A percentile compares a stretch with the other conserved stretches of the same genome.
Evolutionary conservation across 2,888 invertebrate species (phyloP).

Genomic region (Chelonus formosanus): DNA sequence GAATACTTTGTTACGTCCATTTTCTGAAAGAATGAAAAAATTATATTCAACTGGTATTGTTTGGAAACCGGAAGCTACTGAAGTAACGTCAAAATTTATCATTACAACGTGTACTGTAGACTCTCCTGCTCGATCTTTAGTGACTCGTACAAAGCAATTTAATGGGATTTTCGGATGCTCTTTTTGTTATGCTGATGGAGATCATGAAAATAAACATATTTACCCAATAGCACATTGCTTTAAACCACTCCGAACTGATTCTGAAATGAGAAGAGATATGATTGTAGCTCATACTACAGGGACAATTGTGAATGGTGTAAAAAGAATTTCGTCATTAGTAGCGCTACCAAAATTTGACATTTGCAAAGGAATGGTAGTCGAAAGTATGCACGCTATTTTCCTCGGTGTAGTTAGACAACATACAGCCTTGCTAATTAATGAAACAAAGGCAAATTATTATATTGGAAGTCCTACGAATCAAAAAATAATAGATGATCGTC

Average conservation of each 20-base stretch:
- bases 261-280: neutral
- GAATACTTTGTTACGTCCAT: conserved; percentile 22
- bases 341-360: conserved; percentile 24
- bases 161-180: conserved; percentile 37
- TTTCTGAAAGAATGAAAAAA: conserved; percentile 7
- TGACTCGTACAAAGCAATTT: conserved; percentile 32
- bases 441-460: too few species aligned
- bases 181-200: conserved; percentile 31
- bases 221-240: neutral
- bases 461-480: conserved; percentile 2
- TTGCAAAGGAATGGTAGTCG: conserved; percentile 12
- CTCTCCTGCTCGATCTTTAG: conserved; percentile 29
- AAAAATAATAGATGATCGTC: neutral
- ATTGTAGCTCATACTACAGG: neutral
- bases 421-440: neutral
- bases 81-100: conserved; percentile 24
- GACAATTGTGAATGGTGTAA: neutral
- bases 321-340: neutral
- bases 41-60: conserved; percentile 19
- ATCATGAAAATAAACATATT: neutral
- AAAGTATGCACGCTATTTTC: conserved; percentile 25
- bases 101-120: conserved; percentile 22
- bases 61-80: conserved; percentile 15
- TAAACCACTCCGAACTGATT: neutral
- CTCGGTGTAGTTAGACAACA: conserved; percentile 1